Evolutionary conservation across 2,888 invertebrate genomes (phyloP).

Genomic region (Lasioglossum calceatum): DNA sequence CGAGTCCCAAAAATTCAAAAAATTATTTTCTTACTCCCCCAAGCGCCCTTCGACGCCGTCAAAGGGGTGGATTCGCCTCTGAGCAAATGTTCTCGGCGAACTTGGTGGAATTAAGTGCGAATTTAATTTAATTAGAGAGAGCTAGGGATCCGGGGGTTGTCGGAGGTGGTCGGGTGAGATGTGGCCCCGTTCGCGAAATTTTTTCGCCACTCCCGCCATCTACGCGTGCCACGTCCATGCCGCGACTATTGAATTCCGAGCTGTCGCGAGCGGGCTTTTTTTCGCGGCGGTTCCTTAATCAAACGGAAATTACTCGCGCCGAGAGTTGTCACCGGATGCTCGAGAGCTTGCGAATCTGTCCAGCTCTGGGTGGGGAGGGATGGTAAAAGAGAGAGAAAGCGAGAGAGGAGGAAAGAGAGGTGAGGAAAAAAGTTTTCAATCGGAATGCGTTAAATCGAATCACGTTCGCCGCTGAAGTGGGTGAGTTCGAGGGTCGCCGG

Average conservation of each 20-base stretch:
- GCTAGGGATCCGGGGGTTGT: not conserved
- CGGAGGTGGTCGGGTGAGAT: not conserved
- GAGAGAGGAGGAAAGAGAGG: not conserved
- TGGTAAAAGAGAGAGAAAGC: not conserved
- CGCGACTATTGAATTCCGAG: constrained; percentile 75
- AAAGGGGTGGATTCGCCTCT: not conserved
- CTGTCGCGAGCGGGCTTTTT: constrained; percentile 52
- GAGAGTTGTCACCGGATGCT: constrained; percentile 77
- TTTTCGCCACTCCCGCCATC: constrained; percentile 24
- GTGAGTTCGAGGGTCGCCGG: constrained; percentile 22
- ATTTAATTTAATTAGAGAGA: constrained; percentile 79
- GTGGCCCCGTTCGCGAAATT: constrained; percentile 15
- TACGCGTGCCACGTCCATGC: constrained; percentile 68
- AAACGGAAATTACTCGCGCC: constrained; percentile 81
- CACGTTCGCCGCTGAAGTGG: constrained; percentile 74
- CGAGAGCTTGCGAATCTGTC: constrained; percentile 39
- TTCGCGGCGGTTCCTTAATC: constrained; percentile 69
- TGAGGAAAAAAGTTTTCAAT: constrained; percentile 80
- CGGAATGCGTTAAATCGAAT: constrained; percentile 83
- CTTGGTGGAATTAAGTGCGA: constrained; percentile 74
- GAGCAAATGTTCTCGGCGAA: constrained; percentile 61
- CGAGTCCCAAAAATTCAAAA: not conserved
- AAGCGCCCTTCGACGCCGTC: not conserved
- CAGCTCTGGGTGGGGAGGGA: not conserved
- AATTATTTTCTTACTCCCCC: not conserved